phyloP scores from a whole-genome alignment of 1,140 invertebrate genomes.

The Drosophila takahashii region DNA sequence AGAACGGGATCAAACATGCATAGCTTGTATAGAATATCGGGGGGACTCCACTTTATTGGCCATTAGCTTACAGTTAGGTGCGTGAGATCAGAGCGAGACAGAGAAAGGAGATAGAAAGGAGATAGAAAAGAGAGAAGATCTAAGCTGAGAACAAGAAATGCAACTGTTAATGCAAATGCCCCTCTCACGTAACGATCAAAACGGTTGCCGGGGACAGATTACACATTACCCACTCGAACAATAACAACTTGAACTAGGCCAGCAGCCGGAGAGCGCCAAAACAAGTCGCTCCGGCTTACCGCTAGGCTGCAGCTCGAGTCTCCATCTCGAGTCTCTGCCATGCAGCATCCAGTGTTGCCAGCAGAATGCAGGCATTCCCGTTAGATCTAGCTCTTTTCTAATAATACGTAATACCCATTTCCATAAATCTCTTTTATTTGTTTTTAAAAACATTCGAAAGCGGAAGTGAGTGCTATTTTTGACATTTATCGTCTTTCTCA shows the following conservation, averaged over 20 bases:
- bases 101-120: conserved; percentile 16
- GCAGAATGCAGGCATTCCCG: neutral
- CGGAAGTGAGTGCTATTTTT: neutral
- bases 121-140: neutral
- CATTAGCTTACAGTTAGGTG: conserved; percentile 78
- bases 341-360: conserved; percentile 5
- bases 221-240: conserved; percentile 52
- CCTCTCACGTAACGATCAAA: conserved; percentile 41
- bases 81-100: conserved; percentile 39
- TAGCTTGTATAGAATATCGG: neutral
- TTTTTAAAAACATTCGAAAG: neutral
- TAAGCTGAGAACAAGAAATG: conserved; percentile 74
- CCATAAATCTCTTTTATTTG: neutral
- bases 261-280: conserved; percentile 43
- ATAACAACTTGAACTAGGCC: conserved; percentile 59
- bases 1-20: conserved; percentile 36
- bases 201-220: conserved; percentile 57
- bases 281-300: conserved; percentile 72
- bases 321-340: conserved; percentile 7
- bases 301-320: conserved; percentile 39
- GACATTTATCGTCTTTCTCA: neutral
- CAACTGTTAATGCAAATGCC: conserved; percentile 78
- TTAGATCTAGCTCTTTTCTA: neutral
- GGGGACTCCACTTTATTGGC: conserved; percentile 64
- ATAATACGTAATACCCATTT: neutral